Percentiles rank a stretch among this genome's conserved stretches.
Conservation (phyloP, 2,113 vertebrate genomes). For the Cynopterus brachyotis region DNA sequence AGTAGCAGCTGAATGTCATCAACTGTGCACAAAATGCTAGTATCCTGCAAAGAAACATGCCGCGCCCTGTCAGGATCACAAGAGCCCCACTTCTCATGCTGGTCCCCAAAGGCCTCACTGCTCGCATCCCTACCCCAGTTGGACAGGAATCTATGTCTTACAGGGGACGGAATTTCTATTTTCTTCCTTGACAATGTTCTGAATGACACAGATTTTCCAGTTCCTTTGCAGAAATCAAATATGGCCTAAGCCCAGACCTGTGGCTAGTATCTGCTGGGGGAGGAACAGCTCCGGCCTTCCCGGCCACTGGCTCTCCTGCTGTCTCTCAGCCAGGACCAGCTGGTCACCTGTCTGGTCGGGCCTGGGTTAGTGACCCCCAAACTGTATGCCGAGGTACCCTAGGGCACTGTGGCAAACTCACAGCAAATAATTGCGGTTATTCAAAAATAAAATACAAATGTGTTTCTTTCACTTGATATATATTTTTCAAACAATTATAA, state of each 20-base stretch:
- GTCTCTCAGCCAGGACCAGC: background rate
- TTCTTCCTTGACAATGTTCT: slow-evolving; percentile 41
- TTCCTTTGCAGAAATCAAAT: slow-evolving; percentile 7
- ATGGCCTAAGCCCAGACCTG: background rate
- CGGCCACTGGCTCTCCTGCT: background rate
- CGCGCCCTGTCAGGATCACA: background rate
- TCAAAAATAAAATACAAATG: background rate
- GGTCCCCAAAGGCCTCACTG: background rate
- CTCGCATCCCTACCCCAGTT: background rate
- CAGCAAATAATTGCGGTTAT: background rate
- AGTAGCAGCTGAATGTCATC: slow-evolving; percentile 94
- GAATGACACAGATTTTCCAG: slow-evolving; percentile 19
- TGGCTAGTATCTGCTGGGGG: background rate
- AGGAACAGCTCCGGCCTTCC: background rate
- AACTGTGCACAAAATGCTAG: slow-evolving; percentile 88
- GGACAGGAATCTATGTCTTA: background rate
- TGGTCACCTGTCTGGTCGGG: background rate
- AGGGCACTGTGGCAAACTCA: background rate
- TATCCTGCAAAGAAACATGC: slow-evolving; percentile 83
- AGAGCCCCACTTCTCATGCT: background rate
- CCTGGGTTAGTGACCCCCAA: background rate
- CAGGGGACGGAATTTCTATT: background rate
- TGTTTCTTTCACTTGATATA: background rate
- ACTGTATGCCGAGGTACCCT: background rate
- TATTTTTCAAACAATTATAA: background rate